phyloP scores from a whole-genome alignment of 2,113 vertebrate genomes.

The Marmota flaviventris region DNA sequence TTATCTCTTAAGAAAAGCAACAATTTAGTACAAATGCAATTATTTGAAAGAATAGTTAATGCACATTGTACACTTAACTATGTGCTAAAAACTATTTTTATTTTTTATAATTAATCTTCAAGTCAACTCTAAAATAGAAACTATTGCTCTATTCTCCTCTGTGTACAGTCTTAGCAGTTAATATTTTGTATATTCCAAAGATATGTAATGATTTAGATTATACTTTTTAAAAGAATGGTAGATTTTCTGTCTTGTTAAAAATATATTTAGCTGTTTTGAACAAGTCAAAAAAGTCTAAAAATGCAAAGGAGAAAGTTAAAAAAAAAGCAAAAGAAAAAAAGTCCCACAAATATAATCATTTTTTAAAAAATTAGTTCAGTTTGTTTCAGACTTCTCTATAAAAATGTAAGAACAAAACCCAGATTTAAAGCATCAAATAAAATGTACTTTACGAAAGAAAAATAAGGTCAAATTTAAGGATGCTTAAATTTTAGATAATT shows the following conservation, averaged over 20 bases:
- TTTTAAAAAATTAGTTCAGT: background rate
- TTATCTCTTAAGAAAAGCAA: constrained; percentile 46
- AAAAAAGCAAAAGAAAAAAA: background rate
- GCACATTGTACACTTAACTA: background rate
- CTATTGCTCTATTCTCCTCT: background rate
- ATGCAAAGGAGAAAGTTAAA: background rate
- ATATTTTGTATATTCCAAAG: background rate
- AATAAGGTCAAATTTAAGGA: background rate
- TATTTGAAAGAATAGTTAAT: background rate
- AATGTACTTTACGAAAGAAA: background rate
- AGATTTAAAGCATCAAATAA: background rate
- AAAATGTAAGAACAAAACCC: constrained; percentile 6
- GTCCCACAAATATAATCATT: background rate
- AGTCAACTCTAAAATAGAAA: background rate
- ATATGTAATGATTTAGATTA: background rate
- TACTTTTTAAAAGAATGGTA: background rate
- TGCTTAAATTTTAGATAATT: background rate
- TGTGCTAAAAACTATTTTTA: background rate
- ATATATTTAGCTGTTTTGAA: background rate
- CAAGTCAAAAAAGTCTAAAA: background rate
- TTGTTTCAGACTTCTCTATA: background rate
- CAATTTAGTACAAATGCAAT: background rate
- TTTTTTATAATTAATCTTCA: background rate
- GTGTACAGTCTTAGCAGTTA: background rate
- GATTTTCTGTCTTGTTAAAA: background rate